Evolutionary conservation across 2,888 invertebrate species (phyloP).

Genomic region (Drosophila quasianomalipes): DNA sequence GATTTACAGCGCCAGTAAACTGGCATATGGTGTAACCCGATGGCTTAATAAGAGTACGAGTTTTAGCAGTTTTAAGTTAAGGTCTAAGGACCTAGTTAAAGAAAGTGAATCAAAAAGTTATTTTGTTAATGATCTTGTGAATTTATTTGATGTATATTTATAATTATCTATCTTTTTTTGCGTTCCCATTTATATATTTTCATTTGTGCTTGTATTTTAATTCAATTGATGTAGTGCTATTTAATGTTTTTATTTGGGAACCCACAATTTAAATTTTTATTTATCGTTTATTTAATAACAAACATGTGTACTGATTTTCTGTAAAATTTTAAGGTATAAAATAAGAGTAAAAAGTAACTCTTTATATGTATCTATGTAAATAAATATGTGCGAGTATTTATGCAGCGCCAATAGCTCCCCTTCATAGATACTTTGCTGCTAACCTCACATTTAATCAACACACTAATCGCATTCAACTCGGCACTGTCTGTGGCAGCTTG

Average conservation of each 20-base stretch:
- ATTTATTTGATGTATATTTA: background rate
- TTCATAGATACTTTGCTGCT: background rate
- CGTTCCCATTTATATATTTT: background rate
- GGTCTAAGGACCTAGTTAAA: background rate
- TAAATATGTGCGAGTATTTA: background rate
- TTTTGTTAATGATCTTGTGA: background rate
- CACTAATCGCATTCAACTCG: constrained; percentile 38
- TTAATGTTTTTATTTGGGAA: background rate
- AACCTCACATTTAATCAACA: constrained; percentile 14
- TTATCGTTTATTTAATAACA: background rate
- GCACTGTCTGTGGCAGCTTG: constrained; percentile 3
- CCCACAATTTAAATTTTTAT: background rate
- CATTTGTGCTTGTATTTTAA: background rate
- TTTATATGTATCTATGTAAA: background rate
- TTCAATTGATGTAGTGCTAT: background rate
- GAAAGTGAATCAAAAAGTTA: background rate
- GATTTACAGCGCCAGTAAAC: background rate
- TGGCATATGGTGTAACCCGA: background rate
- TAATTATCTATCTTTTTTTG: background rate
- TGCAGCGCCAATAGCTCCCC: background rate
- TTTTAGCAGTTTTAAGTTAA: too few relatives aligned
- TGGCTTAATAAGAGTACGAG: background rate
- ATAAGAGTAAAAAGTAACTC: too few relatives aligned
- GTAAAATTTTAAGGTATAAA: background rate
- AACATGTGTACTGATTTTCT: background rate